Conservation (phyloP, 1,140 invertebrate genomes). For the Micrasema longulum region DNA sequence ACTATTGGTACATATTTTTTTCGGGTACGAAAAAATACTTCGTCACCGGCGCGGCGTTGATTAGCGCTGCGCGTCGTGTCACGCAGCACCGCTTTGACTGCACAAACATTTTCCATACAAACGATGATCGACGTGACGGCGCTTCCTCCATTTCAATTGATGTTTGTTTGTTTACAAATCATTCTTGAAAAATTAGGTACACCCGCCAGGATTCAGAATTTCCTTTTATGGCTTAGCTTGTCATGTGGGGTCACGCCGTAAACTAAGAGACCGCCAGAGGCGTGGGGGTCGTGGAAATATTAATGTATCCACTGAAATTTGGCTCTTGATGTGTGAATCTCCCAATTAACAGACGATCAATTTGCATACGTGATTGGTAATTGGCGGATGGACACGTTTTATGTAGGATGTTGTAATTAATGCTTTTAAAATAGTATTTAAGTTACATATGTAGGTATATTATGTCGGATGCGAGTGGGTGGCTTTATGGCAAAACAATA, state of each 20-base stretch:
- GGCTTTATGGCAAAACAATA: conserved; percentile 36
- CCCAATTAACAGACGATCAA: conserved; percentile 45
- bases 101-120: background rate
- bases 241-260: conserved; percentile 14
- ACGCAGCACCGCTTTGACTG: too few relatives aligned
- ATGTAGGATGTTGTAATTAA: conserved; percentile 47
- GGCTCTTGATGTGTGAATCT: conserved; percentile 27
- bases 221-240: conserved; percentile 16
- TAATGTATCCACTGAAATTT: background rate
- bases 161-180: background rate
- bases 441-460: conserved; percentile 9
- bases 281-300: background rate
- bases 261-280: conserved; percentile 12
- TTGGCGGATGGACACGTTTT: conserved; percentile 34
- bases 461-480: conserved; percentile 33
- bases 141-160: conserved; percentile 1
- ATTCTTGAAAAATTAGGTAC: conserved; percentile 15
- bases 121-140: background rate
- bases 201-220: conserved; percentile 13
- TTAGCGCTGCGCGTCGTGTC: too few relatives aligned
- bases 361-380: conserved; percentile 47
- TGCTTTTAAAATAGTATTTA: conserved; percentile 27
- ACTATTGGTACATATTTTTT: too few relatives aligned
- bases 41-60: too few relatives aligned
- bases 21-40: too few relatives aligned